Evolutionary conservation across 2,113 vertebrate species (phyloP), one percentile per base, ranked within the genome.

Genomic region (Tetrao urogallus): DNA sequence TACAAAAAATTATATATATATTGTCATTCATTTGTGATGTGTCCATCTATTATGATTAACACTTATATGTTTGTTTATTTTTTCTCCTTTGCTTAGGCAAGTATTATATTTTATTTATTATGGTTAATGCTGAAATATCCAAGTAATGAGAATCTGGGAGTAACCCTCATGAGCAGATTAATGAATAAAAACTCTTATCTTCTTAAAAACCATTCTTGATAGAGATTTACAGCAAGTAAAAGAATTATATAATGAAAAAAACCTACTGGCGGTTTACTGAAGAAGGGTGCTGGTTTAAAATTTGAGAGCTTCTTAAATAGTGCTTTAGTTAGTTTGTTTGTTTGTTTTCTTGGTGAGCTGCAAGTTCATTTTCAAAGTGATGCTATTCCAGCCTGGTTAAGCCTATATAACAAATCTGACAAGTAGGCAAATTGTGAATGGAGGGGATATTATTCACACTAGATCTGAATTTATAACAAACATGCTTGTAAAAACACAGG

Each of bases 401-500:
- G 18, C 2, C 75, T 13, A 76, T 38, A 43, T 57, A 65, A 67
- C 77, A 79, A 93, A 83, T 88, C 88, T 86, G 58, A 38, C 2
- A 21, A 30, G 7, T 82, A 43, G 48, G 13, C 7, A 64, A 5
- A 13, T 75, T 25, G 45, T 76, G n/a, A 76, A 57, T 63, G 16
- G 10, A 36, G 82, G 60, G 18, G 30, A 76, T 54, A 76, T 36
- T 70, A 24, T 36, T 61, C 48, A 82, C 15, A 72, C 27, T 57
- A 24, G 6, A 56, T 57, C 67, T 82, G 54, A 13, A 71, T 67
- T 71, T 80, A 42, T 88, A 66, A 43, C 11, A 47, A 12, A 12
- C 0, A 0, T 3, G 1, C 45, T 57, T 71, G 38, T 71, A 32
- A 56, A 84, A 18, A 1, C 27, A 6, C n/a, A 5, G 42, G 47